Base-by-base conservation (phyloP, 2,113 vertebrate species). In the Martes martes region DNA sequence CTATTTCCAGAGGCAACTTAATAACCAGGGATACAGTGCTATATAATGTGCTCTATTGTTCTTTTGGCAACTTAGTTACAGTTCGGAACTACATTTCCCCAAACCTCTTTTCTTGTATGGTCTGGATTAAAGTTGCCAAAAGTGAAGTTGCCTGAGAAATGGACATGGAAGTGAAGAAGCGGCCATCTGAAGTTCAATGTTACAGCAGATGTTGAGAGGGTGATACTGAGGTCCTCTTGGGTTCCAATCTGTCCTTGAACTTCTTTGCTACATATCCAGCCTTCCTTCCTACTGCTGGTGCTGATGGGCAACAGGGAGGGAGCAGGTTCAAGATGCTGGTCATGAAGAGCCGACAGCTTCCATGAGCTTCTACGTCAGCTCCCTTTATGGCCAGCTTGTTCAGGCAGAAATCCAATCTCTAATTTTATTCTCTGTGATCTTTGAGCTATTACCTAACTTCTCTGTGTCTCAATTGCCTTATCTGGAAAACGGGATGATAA, bases 1-100 rank as follows among this genome's bases (percentile, higher is more conserved):
- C 15, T 69, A 6, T 95, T 96, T 96, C 71, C 83, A 95, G 71
- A 86, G 33, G 55, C 55, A 36, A 7, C 23, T 83, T 67, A 39
- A 59, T 7, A 93, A 4, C 23, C 52, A 89, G 52, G 81, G 78
- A 95, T 19, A 52, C 0, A 36, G 21, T 19, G 16, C 15, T 39
- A 28, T 31, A 16, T 19, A 65, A n/a, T 39, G 8, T n/a, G 45
- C 8, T 69, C 1, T 28, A 23, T 4, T 39, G 28, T 36, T 63
- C 1, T 80, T 92, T 50, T 2, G 0, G 31, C 14, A 69, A 69
- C 55, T 65, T 82, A n/a, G 42, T 45, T 93, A 57, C 19, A 55
- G 2, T 33, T 47, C 47, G 7, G 14, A 89, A 89, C 67, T 57
- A n/a, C 5, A 79, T 92, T 94, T 83, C 74, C 91, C 67, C 67